A percentile compares a stretch with the other conserved stretches of the same genome.
Conservation (phyloP, 1,140 invertebrate species). For the Triops longicaudatus region DNA sequence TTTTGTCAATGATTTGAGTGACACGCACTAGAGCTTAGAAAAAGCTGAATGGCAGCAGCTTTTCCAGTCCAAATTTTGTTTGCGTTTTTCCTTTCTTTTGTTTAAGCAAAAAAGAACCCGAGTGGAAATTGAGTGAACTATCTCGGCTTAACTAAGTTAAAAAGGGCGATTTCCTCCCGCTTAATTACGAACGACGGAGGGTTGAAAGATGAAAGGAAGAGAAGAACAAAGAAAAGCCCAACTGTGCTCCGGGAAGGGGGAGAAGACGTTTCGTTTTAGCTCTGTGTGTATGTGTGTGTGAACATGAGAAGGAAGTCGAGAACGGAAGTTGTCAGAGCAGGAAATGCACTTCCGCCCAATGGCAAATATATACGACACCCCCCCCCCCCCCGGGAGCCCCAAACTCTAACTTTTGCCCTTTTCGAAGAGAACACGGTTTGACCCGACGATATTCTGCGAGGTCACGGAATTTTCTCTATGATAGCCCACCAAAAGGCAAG, state of each 20-base stretch:
- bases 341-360: constrained; percentile 14
- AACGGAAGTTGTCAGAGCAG: constrained; percentile 14
- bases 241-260: background rate
- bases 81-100: too few relatives aligned
- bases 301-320: constrained; percentile 5
- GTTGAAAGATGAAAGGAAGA: constrained; percentile 4
- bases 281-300: background rate
- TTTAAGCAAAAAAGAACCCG: too few relatives aligned
- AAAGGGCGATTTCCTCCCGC: constrained; percentile 1
- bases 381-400: background rate
- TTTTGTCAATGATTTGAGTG: too few relatives aligned
- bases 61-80: too few relatives aligned
- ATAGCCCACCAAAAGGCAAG: too few relatives aligned
- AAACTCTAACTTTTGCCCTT: background rate
- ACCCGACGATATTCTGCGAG: background rate
- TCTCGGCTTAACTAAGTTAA: background rate
- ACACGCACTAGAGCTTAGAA: background rate
- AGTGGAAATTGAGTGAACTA: background rate
- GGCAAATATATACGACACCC: background rate
- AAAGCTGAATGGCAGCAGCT: too few relatives aligned
- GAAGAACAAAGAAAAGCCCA: background rate
- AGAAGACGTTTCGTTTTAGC: background rate
- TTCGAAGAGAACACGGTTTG: background rate
- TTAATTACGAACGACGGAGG: background rate
- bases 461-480: background rate